Base-by-base conservation (phyloP, 2,888 invertebrate species). In the Scaptomyza flava region DNA sequence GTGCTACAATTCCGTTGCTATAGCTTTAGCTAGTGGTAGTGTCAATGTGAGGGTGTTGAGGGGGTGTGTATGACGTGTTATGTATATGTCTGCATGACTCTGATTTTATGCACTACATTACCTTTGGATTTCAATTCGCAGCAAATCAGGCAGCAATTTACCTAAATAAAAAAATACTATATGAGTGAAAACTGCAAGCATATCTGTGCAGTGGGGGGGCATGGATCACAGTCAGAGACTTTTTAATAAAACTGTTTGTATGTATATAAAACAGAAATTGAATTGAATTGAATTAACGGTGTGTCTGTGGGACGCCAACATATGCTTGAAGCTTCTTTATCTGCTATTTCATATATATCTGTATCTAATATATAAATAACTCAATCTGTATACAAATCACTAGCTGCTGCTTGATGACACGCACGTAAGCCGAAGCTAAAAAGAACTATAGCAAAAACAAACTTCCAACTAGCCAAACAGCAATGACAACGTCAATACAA, bases 41-140 rank as follows among this genome's bases (percentile, higher is more conserved):
- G 33, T 6, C 2, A 2, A 4, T n/a, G 17, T 27, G n/a, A 0
- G 23, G 45, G 6, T 0, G 7, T 3, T 11, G n/a, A 8, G 47
- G 34, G 51, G 23, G 23, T 23, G 2, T 23, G 11, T 63, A 41
- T 60, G 71, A 41, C 60, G 71, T 76, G 87, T 84, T 81, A 86
- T 84, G 77, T 82, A 73, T 87, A 77, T 69, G 82, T 74, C 77
- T 81, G 82, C 85, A 87, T 80, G 83, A 83, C 86, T 88, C 81
- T 81, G 89, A 87, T 87, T 89, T 89, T 84, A 72, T 87, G 89
- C 89, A 87, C 89, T 87, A 89, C 87, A 88, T 88, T 89, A 89
- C 79, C 84, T 84, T 82, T 87, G 79, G 82, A 88, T 86, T 86
- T 82, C 81, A 71, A 83, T 86, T 84, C 72, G 78, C 62, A 77